phyloP scores from a whole-genome alignment of 2,113 vertebrate species.

The Columba livia region DNA sequence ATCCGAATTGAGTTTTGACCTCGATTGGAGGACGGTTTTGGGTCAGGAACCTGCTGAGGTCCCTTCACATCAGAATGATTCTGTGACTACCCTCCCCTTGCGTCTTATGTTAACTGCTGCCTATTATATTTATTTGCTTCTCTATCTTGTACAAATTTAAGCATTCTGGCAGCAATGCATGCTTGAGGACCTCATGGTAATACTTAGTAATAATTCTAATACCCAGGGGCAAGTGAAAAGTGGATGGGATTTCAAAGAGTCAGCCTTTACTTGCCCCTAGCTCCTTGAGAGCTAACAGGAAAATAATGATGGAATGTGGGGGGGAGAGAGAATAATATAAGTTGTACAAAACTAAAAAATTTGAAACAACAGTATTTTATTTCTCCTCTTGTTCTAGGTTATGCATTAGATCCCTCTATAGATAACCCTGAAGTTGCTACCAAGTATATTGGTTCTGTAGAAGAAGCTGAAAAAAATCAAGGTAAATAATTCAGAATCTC shows the following conservation, averaged over 20 bases:
- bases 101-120: background rate
- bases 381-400: constrained; percentile 78
- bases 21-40: accelerated
- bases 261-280: background rate
- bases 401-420: constrained; percentile 95
- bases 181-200: background rate
- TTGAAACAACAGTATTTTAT: background rate
- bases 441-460: constrained; percentile 92
- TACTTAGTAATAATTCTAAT: background rate
- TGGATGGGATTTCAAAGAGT: background rate
- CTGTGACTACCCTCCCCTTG: background rate
- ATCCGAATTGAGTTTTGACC: background rate
- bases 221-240: background rate
- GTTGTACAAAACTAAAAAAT: background rate
- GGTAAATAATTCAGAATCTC: constrained; percentile 74
- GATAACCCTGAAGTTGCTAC: constrained; percentile 83
- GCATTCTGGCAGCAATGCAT: background rate
- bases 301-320: background rate
- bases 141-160: background rate
- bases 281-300: background rate
- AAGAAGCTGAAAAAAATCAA: constrained; percentile 98
- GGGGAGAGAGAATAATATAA: background rate
- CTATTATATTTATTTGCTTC: background rate
- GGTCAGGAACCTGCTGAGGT: background rate
- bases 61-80: background rate